Evolutionary conservation across 2,113 vertebrate species (phyloP).

Genomic region (Xenotilapia caudafasciata): DNA sequence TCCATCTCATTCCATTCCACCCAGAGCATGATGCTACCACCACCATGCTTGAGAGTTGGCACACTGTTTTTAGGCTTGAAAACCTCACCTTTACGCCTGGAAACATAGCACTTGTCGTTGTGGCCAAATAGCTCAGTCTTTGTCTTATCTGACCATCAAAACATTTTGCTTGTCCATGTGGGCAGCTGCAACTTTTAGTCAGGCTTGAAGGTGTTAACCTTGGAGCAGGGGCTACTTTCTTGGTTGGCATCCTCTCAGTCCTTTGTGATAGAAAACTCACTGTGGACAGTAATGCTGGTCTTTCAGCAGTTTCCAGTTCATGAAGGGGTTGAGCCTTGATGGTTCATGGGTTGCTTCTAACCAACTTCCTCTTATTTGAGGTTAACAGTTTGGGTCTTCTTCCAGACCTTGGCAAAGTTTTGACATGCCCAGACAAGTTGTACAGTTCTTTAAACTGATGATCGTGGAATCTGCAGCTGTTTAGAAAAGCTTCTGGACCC

Average conservation of each 20-base stretch:
- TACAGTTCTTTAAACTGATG: neutral
- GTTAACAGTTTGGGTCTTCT: neutral
- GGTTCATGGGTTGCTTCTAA: neutral
- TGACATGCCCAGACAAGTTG: neutral
- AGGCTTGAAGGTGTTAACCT: neutral
- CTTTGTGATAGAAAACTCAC: neutral
- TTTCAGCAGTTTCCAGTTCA: neutral
- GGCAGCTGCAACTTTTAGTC: neutral
- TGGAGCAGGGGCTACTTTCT: neutral
- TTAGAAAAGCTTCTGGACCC: neutral
- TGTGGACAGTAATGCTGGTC: neutral
- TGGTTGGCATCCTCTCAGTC: neutral
- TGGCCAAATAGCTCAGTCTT: neutral
- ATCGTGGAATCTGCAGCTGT: neutral
- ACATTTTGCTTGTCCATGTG: neutral
- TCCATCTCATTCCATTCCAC: neutral
- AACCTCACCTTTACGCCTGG: neutral
- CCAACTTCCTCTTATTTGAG: neutral
- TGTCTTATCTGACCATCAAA: neutral
- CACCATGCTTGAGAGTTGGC: neutral
- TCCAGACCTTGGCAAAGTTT: neutral
- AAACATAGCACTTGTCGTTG: neutral
- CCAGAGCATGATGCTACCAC: neutral
- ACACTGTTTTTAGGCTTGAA: neutral
- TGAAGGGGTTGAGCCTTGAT: neutral